A percentile compares a stretch with the other conserved stretches of the same genome.
These are phyloP conservation scores for Sceliomorpha sp. DNA, from an alignment of 2,888 invertebrate genomes.

Conservation along the genomic window DNA sequence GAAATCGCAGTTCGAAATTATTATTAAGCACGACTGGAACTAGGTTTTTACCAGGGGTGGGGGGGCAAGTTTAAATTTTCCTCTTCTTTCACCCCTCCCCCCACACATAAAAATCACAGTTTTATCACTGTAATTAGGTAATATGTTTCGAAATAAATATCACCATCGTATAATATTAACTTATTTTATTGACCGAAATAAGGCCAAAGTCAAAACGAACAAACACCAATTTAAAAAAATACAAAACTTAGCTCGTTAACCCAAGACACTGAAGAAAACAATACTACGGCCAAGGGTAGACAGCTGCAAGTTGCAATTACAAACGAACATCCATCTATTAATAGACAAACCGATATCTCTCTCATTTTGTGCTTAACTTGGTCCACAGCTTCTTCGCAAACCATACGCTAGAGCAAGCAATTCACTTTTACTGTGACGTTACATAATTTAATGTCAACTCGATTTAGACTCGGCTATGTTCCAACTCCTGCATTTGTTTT, in stretches of 20 bases:
- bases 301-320: slow-evolving; percentile 3
- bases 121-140: too few species aligned
- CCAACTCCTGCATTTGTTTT: slow-evolving; percentile 53
- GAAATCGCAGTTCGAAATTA: too few species aligned
- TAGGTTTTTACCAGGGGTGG: too few species aligned
- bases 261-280: slow-evolving; percentile 3
- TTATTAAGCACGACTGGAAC: too few species aligned
- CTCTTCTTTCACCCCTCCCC: too few species aligned
- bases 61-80: too few species aligned
- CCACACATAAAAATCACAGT: too few species aligned
- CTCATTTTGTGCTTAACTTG: slow-evolving; percentile 28
- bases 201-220: too few species aligned
- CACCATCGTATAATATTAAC: too few species aligned
- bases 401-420: slow-evolving; percentile 41
- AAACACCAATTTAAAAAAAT: too few species aligned
- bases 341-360: slow-evolving; percentile 13
- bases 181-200: too few species aligned
- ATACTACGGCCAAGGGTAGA: slow-evolving; percentile 5
- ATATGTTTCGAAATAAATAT: too few species aligned
- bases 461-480: slow-evolving; percentile 52
- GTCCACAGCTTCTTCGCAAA: slow-evolving; percentile 30
- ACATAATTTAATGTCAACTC: slow-evolving; percentile 58
- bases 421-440: slow-evolving; percentile 55
- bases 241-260: slow-evolving; percentile 12
- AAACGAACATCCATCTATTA: not conserved